Base-by-base conservation (phyloP, 1,140 invertebrate species). In the Daktulosphaira vitifoliae region DNA sequence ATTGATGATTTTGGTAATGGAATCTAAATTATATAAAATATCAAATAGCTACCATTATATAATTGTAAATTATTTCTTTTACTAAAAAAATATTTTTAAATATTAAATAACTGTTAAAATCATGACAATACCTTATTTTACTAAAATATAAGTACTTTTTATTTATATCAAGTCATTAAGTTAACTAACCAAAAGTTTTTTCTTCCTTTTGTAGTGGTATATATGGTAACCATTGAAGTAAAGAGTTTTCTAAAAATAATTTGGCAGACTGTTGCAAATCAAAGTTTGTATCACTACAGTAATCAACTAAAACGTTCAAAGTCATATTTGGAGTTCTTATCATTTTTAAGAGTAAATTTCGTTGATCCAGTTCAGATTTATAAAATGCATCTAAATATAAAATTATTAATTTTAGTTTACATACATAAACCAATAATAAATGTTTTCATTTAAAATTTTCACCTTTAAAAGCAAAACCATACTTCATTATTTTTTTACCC, bases 151-250 rank as follows among this genome's bases (percentile, higher is more conserved):
- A 33, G n/a, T 25, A 39, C 38, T n/a, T 33, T 33, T 33, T 16
- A 64, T 48, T 64, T 15, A 4, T 22, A n/a, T n/a, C n/a, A n/a
- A n/a, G n/a, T n/a, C n/a, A n/a, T n/a, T n/a, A n/a, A n/a, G n/a
- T n/a, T n/a, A n/a, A 8, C 37, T 33, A 1, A 66, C 51, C 39
- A 66, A 26, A 56, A 65, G 59, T 66, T 50, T 68, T 38, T 66
- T 54, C 23, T 66, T 68, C 64, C 13, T 29, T 53, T 52, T 65
- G 23, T 1, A 65, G 13, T 16, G 66, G 70, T 46, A 72, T 72
- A 25, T 53, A 70, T n/a, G 77, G 76, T 62, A 72, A 68, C 77
- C 77, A 78, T 8, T 68, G 69, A 64, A 71, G 72, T 26, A 78
- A 38, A 25, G 73, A 50, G 5, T 69, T 69, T 70, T 75, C 56